Base-by-base conservation (phyloP, 2,113 vertebrate species). In the Herpetotheres cachinnans region DNA sequence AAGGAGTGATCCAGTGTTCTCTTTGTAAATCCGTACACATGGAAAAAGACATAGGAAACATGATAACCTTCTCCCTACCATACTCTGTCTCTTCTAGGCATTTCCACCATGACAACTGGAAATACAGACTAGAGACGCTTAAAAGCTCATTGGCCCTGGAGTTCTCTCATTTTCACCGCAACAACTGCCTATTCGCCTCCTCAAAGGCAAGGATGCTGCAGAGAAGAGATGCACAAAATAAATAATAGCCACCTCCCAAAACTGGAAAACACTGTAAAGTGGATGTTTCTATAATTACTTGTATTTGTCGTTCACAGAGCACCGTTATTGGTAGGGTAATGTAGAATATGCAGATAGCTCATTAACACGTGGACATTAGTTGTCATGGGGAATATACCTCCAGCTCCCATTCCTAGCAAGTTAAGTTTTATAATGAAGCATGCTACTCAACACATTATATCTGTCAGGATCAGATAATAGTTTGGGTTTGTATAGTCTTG, bases 231-330 rank as follows among this genome's bases (percentile, higher is more conserved):
- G 38, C 6, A 66, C 11, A 14, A 78, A 62, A 54, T 74, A 71
- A 63, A 46, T 30, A 69, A 26, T 7, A 58, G 2, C 4, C 36
- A 11, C n/a, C 13, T 54, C 11, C 15, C 15, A 36, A 54, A 71
- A 36, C 21, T 5, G n/a, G 11, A 52, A 49, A 54, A 29, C 8
- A 9, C 7, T 1, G 0, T 36, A 21, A 47, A 59, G 26, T 2
- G 55, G 9, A 20, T 54, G 6, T 54, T 94, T 73, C 20, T 82
- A 2, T 69, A 77, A 26, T 5, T 5, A 29, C 5, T 67, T 12
- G 2, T 14, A 54, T 20, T 73, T 7, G 6, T 25, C 2, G 2
- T 63, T 67, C 36, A 59, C 20, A 42, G 34, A 72, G 34, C 8
- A 11, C n/a, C 21, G 13, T 10, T 6, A 34, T 5, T 40, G 50